Percentiles rank a stretch among this genome's conserved stretches.
Evolutionary conservation across 2,888 invertebrate species (phyloP).

Genomic region (Thymelicus sylvestris): DNA sequence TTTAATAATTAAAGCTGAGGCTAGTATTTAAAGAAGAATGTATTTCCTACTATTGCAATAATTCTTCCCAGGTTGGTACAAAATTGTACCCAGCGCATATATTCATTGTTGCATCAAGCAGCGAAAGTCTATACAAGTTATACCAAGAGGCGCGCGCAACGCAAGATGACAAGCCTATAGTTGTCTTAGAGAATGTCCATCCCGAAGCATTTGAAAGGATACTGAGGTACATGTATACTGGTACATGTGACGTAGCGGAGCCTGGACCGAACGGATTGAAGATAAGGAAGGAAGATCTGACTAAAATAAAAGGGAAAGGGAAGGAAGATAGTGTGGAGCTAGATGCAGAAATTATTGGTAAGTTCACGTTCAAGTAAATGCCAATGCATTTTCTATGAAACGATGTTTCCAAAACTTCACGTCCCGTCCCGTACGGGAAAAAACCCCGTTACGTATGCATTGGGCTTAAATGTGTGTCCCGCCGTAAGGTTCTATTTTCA

Average conservation of each 20-base stretch:
- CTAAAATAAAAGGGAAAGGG: constrained; percentile 57
- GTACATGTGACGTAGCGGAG: constrained; percentile 85
- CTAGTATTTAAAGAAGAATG: too few relatives aligned
- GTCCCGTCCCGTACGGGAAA: too few relatives aligned
- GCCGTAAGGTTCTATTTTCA: too few relatives aligned
- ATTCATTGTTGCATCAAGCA: constrained; percentile 87
- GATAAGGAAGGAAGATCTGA: constrained; percentile 73
- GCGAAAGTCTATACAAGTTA: constrained; percentile 86
- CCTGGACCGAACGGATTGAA: constrained; percentile 78
- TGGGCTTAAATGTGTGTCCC: too few relatives aligned
- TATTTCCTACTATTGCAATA: too few relatives aligned
- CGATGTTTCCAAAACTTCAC: too few relatives aligned
- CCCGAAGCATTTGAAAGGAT: constrained; percentile 89
- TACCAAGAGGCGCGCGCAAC: constrained; percentile 66
- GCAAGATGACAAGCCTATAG: constrained; percentile 62
- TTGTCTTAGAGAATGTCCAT: constrained; percentile 82
- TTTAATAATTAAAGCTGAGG: too few relatives aligned
- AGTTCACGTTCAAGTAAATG: too few relatives aligned
- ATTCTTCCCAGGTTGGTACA: constrained; percentile 79
- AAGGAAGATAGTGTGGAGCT: constrained; percentile 50
- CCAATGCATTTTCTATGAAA: too few relatives aligned
- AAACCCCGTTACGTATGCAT: too few relatives aligned
- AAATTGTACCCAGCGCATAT: constrained; percentile 89
- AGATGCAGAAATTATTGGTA: constrained; percentile 65
- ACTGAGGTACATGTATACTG: constrained; percentile 88